Evolutionary conservation across 1,140 invertebrate genomes (phyloP).

Genomic region (Drosophila fuyamai): DNA sequence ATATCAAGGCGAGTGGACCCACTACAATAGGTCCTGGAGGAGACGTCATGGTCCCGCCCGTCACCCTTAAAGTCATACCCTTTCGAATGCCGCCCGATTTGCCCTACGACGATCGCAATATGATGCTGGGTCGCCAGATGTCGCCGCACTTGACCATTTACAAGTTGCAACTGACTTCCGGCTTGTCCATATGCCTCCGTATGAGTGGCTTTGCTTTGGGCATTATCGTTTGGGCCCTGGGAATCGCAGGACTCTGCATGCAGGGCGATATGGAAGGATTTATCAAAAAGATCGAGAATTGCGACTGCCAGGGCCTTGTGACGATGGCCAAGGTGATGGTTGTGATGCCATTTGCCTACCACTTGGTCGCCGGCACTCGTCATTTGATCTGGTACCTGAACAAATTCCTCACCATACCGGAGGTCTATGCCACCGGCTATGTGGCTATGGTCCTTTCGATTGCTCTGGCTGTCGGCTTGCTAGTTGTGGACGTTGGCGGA

Average conservation of each 20-base stretch:
- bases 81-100: conserved; percentile 38
- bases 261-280: conserved; percentile 85
- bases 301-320: conserved; percentile 84
- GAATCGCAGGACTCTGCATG: conserved; percentile 85
- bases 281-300: conserved; percentile 85
- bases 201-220: conserved; percentile 88
- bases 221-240: conserved; percentile 85
- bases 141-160: conserved; percentile 95
- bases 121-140: conserved; percentile 88
- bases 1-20: conserved; percentile 11
- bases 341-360: conserved; percentile 88
- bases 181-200: conserved; percentile 93
- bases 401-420: conserved; percentile 88
- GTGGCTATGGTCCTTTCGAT: conserved; percentile 84
- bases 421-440: conserved; percentile 89
- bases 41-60: neutral
- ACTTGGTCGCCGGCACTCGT: conserved; percentile 89
- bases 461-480: conserved; percentile 27
- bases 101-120: conserved; percentile 88
- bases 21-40: conserved; percentile 15
- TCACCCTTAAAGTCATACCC: conserved; percentile 41
- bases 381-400: conserved; percentile 90
- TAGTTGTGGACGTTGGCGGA: neutral
- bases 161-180: conserved; percentile 89
- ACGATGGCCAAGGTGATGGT: conserved; percentile 85